Evolutionary conservation across 2,888 invertebrate genomes (phyloP).

Genomic region (Phanerotoma sp.): DNA sequence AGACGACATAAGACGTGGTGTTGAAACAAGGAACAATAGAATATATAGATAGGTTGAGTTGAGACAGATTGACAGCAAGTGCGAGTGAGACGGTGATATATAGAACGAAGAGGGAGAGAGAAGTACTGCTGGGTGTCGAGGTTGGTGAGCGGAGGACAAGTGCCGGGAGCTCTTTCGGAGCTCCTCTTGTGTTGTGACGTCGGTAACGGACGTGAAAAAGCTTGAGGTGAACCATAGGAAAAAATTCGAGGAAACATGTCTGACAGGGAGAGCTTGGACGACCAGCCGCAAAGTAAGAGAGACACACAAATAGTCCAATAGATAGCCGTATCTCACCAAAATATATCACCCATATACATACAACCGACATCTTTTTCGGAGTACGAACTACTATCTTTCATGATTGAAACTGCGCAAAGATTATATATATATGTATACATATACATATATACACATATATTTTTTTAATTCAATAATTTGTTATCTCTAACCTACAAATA

Average conservation of each 20-base stretch:
- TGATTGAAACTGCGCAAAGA: too few relatives aligned
- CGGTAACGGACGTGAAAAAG: conserved; percentile 13
- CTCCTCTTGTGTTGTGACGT: conserved; percentile 19
- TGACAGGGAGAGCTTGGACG: conserved; percentile 57
- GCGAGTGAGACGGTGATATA: conserved; percentile 37
- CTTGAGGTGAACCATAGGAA: conserved; percentile 5
- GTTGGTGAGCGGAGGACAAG: conserved; percentile 25
- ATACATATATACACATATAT: too few relatives aligned
- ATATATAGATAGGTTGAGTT: too few relatives aligned
- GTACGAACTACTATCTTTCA: conserved; percentile 2
- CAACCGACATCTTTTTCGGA: conserved; percentile 25
- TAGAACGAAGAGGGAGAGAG: conserved; percentile 4
- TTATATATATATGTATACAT: too few relatives aligned
- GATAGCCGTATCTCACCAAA: conserved; percentile 4
- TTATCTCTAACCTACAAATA: too few relatives aligned
- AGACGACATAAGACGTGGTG: too few relatives aligned
- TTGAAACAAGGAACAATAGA: too few relatives aligned
- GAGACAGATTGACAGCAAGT: conserved; percentile 29
- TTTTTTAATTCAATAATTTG: too few relatives aligned
- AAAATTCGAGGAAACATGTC: conserved; percentile 49
- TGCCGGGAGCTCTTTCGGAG: conserved; percentile 20
- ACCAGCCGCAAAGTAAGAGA: conserved; percentile 56
- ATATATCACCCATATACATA: conserved; percentile 18
- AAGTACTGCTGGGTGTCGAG: conserved; percentile 25
- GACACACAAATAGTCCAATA: not conserved